Conservation (phyloP, 2,113 vertebrate genomes). For the Mus musculus region GRCm39 chr13:41612001-41612500, state of each 20-base stretch:
- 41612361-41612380: conserved; percentile 32
- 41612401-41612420: conserved; percentile 2
- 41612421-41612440: neutral
- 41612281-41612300: neutral
- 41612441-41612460: conserved; percentile 69
- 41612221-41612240: neutral
- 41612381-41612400: conserved; percentile 23
- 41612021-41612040: neutral
- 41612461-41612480: conserved; percentile 11
- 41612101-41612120: neutral
- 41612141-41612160: neutral
- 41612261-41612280: neutral
- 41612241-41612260: neutral
- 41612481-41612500: conserved; percentile 2
- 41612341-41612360: conserved; percentile 15
- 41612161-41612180: neutral
- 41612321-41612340: neutral
- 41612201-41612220: neutral
- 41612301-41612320: neutral
- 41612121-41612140: neutral
- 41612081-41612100: neutral
- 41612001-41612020: too few relatives aligned
- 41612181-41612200: rapidly evolving
- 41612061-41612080: neutral
- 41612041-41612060: neutral